Evolutionary conservation across 2,113 vertebrate genomes (phyloP).

Genomic region (Poeciliopsis retropinna): DNA sequence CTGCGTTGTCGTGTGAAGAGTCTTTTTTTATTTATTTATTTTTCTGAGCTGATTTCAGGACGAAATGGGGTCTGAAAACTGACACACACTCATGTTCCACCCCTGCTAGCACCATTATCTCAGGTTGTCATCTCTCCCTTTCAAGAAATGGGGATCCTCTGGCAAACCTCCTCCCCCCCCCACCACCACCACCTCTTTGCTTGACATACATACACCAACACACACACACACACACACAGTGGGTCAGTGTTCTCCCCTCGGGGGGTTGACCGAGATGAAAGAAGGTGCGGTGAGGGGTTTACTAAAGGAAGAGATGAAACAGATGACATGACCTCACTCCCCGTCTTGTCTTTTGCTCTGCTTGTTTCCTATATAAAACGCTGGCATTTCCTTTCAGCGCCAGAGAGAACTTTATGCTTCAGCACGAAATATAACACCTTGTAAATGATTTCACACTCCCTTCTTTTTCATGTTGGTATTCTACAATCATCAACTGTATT

Average conservation of each 20-base stretch:
- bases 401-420: background rate
- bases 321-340: conserved; percentile 68
- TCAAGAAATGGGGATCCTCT: conserved; percentile 64
- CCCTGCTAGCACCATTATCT: conserved; percentile 56
- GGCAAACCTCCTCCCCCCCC: conserved; percentile 39
- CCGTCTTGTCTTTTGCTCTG: conserved; percentile 30
- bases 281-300: conserved; percentile 61
- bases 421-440: background rate
- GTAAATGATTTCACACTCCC: background rate
- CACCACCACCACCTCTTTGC: conserved; percentile 15
- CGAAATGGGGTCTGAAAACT: conserved; percentile 6
- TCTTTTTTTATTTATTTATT: background rate
- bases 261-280: conserved; percentile 76
- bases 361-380: background rate
- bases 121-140: conserved; percentile 71
- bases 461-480: background rate
- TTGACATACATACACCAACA: conserved; percentile 29
- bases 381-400: background rate
- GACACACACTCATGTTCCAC: conserved; percentile 25
- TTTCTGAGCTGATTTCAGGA: background rate
- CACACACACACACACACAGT: conserved; percentile 51
- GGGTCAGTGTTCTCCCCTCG: conserved; percentile 73
- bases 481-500: background rate
- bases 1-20: background rate
- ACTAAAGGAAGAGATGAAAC: conserved; percentile 59